Evolutionary conservation across 2,888 invertebrate genomes (phyloP), one percentile per base, ranked within the genome.

Genomic region (Agriopis marginaria): DNA sequence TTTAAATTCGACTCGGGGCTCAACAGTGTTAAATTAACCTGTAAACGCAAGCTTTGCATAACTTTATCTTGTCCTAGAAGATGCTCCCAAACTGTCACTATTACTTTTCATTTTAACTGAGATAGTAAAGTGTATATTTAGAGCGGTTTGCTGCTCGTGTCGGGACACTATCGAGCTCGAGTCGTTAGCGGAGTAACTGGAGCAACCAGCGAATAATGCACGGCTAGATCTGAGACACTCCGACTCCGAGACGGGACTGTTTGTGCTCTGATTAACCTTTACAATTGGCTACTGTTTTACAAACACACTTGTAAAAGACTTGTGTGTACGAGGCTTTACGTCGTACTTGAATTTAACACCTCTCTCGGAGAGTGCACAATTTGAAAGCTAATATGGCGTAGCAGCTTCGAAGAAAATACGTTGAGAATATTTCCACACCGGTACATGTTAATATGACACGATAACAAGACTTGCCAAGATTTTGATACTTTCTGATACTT

Each of bases 181-280:
- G 32, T 32, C 78, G 84, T 87, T 86, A 86, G 80, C 72, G 71
- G 74, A 74, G 83, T 84, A 89, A 89, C 82, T 90, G 70, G 91
- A 86, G 83, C 91, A 83, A 77, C 81, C 81, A 84, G 84, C 86
- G 86, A 83, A 89, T 85, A 84, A 83, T 79, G 76, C 76, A 82
- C 81, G 81, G 81, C 85, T 78, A 84, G 83, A 81, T 82, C 79
- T 78, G 78, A 75, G 77, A 75, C 68, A 11, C 53, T 11, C 14
- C 66, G 73, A 73, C 63, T 11, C 14, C 66, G 73, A 73, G 66
- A 55, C 55, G 58, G 45, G 82, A 86, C 82, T 80, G 78, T 86
- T 85, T 86, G 87, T 89, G 91, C 89, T 91, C 92, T 91, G 91
- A 88, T 92, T 90, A 87, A 82, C 83, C 70, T 77, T 72, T 70